phyloP scores from a whole-genome alignment of 2,888 invertebrate genomes.

The Blastobasis adustella region DNA sequence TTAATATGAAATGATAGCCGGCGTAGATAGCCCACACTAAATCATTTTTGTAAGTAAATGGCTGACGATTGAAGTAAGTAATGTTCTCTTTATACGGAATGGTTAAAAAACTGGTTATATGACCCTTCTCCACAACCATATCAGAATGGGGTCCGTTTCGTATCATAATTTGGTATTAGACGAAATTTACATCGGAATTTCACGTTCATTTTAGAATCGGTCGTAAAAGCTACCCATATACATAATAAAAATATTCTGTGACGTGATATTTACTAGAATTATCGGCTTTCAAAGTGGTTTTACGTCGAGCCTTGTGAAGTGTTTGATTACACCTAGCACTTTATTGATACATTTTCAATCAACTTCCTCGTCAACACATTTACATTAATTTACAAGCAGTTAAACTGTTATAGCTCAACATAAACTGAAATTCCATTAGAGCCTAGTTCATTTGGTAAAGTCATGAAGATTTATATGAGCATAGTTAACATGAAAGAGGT shows the following conservation, averaged over 20 bases:
- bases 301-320: constrained; percentile 15
- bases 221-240: constrained; percentile 27
- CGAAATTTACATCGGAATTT: constrained; percentile 29
- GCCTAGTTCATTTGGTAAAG: no score
- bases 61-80: constrained; percentile 30
- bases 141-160: constrained; percentile 21
- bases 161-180: constrained; percentile 35
- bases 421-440: no score
- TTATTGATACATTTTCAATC: constrained; percentile 35
- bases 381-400: background rate
- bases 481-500: no score
- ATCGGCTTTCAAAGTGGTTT: constrained; percentile 23
- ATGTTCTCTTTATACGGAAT: constrained; percentile 40
- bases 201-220: constrained; percentile 35
- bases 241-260: constrained; percentile 31
- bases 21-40: constrained; percentile 31
- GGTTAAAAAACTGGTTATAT: constrained; percentile 31
- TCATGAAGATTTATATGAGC: no score
- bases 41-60: constrained; percentile 25
- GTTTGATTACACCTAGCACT: constrained; percentile 30
- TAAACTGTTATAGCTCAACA: background rate
- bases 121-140: constrained; percentile 29
- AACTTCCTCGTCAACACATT: constrained; percentile 14
- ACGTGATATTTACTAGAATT: constrained; percentile 29
- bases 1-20: constrained; percentile 27